A percentile compares a stretch with the other conserved stretches of the same genome.
phyloP scores from a whole-genome alignment of 2,888 invertebrate genomes.

The Drosophila heteroneura region DNA sequence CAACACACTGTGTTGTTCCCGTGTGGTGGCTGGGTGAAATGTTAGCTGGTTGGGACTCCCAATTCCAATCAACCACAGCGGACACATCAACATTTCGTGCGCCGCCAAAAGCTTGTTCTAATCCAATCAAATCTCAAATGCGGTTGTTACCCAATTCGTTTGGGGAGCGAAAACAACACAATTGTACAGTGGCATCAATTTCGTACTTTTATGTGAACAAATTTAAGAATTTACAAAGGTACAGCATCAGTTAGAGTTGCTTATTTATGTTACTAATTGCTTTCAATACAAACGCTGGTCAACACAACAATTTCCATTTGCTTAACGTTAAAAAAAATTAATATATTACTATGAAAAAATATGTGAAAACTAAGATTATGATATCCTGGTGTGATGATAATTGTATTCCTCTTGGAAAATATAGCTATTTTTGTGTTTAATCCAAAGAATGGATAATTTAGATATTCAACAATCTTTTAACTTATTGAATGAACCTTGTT shows the following conservation, averaged over 20 bases:
- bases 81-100: constrained; percentile 65
- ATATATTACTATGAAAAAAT: not conserved
- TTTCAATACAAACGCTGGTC: not conserved
- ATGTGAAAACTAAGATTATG: not conserved
- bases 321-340: not conserved
- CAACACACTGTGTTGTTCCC: constrained; percentile 61
- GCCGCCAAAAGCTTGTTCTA: constrained; percentile 81
- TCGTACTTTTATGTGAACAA: not conserved
- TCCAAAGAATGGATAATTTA: not conserved
- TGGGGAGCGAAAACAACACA: constrained; percentile 12
- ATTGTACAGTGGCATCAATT: constrained; percentile 24
- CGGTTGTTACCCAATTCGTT: constrained; percentile 66
- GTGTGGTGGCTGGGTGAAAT: constrained; percentile 31
- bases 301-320: not conserved
- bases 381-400: not conserved
- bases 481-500: not conserved
- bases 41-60: constrained; percentile 19
- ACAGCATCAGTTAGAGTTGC: not conserved
- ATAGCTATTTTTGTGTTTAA: not conserved
- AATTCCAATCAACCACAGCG: constrained; percentile 65
- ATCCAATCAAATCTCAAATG: constrained; percentile 82
- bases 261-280: not conserved
- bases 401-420: not conserved
- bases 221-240: not conserved
- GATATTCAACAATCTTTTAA: not conserved